Evolutionary conservation across 2,888 invertebrate species (phyloP), one percentile per base, ranked within the genome.

Genomic region (Xylota sylvarum): DNA sequence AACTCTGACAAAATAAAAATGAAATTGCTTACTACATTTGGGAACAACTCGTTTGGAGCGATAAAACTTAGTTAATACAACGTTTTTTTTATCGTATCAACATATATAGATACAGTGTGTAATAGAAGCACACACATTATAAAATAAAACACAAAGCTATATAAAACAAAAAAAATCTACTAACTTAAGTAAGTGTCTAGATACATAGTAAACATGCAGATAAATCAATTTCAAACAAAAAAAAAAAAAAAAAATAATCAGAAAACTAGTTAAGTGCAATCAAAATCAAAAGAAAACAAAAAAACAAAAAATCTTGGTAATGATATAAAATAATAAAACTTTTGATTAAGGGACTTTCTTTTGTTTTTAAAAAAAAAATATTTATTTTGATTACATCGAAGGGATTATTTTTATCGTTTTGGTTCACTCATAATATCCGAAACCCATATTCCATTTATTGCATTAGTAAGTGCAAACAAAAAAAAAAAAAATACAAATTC

Each of bases 101-200:
- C 35, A 50, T 14, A 32, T n/a, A n/a, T n/a, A 2, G 23, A 23
- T 23, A 23, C 23, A 23, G 40, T 74, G 55, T 74, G 37, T 43
- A 27, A 46, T n/a, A 37, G n/a, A 55, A 55, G n/a, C 35, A 52
- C 23, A 46, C 30, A 30, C 6, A 5, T 40, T 27, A 40, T n/a
- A 55, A 64, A 43, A 7, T 27, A 65, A 73, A 60, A 27, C 23
- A 77, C 6, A 60, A 55, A 32, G n/a, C 14, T 32, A 67, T 30
- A 69, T 37, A 69, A 72, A n/a, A n/a, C n/a, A n/a, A n/a, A n/a
- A n/a, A n/a, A n/a, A 52, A 65, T 60, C 60, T 80, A 80, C 69
- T 62, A 52, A 60, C 43, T 27, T 80, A 84, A 80, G 80, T 84
- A 70, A 74, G 80, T 84, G 80, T 84, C 84, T 84, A 84, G 79